Percentiles rank a stretch among this genome's conserved stretches.
Conservation (phyloP, 2,888 invertebrate species). For the Meta bourneti region DNA sequence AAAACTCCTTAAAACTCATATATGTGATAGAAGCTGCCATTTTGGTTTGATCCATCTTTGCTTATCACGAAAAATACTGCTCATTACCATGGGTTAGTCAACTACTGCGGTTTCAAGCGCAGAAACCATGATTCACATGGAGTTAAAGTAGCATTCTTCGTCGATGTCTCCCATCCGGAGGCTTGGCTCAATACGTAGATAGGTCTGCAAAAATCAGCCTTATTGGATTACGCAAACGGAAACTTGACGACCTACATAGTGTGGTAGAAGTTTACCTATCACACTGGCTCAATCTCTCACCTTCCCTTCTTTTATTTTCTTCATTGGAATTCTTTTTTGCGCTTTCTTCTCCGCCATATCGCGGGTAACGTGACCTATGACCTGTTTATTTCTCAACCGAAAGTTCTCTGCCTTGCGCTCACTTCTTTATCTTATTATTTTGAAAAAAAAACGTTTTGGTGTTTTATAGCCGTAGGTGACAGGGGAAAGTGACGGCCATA, state of each 20-base stretch:
- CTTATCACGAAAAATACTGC: too few species aligned
- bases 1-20: too few species aligned
- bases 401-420: slow-evolving; percentile 49
- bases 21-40: too few species aligned
- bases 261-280: slow-evolving; percentile 37
- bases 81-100: background rate
- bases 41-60: too few species aligned
- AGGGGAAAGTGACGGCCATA: slow-evolving; percentile 72
- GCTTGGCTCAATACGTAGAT: background rate
- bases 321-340: slow-evolving; percentile 44
- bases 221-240: slow-evolving; percentile 55
- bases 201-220: slow-evolving; percentile 9
- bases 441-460: background rate
- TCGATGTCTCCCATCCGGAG: slow-evolving; percentile 16
- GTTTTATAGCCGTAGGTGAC: slow-evolving; percentile 63
- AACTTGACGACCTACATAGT: slow-evolving; percentile 67
- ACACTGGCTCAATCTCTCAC: slow-evolving; percentile 3
- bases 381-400: slow-evolving; percentile 73
- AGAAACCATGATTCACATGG: background rate
- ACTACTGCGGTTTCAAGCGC: background rate
- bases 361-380: slow-evolving; percentile 63
- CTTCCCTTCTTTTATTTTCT: slow-evolving; percentile 25
- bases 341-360: slow-evolving; percentile 29
- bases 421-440: slow-evolving; percentile 21
- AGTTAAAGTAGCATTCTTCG: background rate